Evolutionary conservation across 2,113 vertebrate genomes (phyloP), one percentile per base, ranked within the genome.

Genomic region (Chloropsis cyanopogon): DNA sequence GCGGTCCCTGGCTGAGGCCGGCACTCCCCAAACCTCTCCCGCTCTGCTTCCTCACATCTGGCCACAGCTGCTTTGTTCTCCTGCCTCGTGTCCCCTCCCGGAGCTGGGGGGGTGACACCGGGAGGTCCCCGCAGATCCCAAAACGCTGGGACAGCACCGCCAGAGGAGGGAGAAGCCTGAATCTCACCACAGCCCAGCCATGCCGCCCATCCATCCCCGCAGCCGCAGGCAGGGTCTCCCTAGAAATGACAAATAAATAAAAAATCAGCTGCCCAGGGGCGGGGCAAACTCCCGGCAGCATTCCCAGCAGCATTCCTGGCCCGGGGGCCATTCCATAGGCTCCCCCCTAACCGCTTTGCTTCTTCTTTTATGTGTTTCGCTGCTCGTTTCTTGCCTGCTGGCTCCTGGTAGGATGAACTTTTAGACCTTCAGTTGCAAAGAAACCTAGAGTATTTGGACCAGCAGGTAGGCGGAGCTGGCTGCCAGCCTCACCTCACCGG

Each of bases 351-450:
- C 98, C 4, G 97, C 98, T 98, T 97, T 98, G 97, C 98, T 98
- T 98, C 97, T 98, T 97, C 95, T 97, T 94, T 97, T 96, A 85
- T 95, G 87, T 94, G 97, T 97, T 97, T 57, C 93, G 95, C 87
- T 97, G 96, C 97, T 98, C 97, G 90, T 97, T 97, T 93, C 97
- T 97, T 97, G 97, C 96, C 97, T 97, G 96, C 97, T 98, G 98
- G 98, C 97, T 97, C 97, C 97, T 94, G 97, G 96, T 98, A 99
- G 99, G 99, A 99, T 98, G 99, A 99, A 98, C 99, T 99, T 95
- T 99, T 99, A 99, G 99, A 99, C 97, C 98, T 99, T 97, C 99
- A 99, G 97, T 99, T 99, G 96, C 99, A 99, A 98, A 99, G 99
- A 97, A 99, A 99, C 98, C 98, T 99, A 98, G 99, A 99, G 88